Evolutionary conservation across 2,797 vertebrate genomes (phyloP).

Genomic region (Triplophysa bombifrons): DNA sequence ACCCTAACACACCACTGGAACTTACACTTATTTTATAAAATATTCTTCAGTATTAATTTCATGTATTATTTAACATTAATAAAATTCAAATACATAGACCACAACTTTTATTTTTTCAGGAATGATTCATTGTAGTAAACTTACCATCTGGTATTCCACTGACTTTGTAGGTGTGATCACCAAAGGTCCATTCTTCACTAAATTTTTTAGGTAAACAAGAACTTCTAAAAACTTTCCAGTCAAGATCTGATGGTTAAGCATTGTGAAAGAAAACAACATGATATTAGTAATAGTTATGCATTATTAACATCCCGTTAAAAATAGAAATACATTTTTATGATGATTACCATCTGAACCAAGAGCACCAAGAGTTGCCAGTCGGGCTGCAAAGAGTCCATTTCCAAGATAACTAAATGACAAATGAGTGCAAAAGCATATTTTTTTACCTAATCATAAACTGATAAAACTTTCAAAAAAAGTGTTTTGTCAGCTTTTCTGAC

Average conservation of each 20-base stretch:
- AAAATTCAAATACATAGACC: neutral
- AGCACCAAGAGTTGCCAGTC: slow-evolving; percentile 90
- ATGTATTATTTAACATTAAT: neutral
- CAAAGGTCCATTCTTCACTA: slow-evolving; percentile 91
- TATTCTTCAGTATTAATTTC: neutral
- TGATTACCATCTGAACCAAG: slow-evolving; percentile 85
- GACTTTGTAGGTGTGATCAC: slow-evolving; percentile 90
- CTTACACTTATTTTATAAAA: neutral
- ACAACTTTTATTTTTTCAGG: neutral
- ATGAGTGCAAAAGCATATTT: slow-evolving; percentile 2
- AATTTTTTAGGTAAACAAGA: slow-evolving; percentile 92
- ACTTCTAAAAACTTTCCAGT: slow-evolving; percentile 88
- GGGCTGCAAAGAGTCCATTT: slow-evolving; percentile 91
- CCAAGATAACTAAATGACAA: slow-evolving; percentile 87
- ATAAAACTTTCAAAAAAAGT: neutral
- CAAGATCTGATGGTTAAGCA: slow-evolving; percentile 67
- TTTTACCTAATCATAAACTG: neutral
- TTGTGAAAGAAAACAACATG: neutral
- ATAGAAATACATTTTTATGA: slow-evolving; percentile 5
- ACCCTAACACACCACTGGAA: neutral
- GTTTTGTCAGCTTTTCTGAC: slow-evolving; percentile 64
- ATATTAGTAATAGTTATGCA: neutral
- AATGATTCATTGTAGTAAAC: slow-evolving; percentile 12
- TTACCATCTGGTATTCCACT: slow-evolving; percentile 93
- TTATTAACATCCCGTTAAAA: slow-evolving; percentile 27